Base-by-base conservation (phyloP, 2,113 vertebrate genomes). In the Ariopsis seemanni region DNA sequence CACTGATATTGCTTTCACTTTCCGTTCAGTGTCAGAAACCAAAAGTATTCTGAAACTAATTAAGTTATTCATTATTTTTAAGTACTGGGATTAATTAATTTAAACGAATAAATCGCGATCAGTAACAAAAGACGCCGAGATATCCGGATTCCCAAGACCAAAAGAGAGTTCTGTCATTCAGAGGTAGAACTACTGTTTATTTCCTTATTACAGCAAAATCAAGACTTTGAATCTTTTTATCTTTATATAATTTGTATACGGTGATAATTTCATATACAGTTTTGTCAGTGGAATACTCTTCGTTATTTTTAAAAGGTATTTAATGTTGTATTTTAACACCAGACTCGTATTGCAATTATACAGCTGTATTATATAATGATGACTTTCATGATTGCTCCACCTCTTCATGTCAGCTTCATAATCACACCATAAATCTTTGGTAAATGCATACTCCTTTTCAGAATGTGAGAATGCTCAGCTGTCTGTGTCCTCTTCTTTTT, bases 1-100 rank as follows among this genome's bases (percentile, higher is more conserved):
- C 2, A 42, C 34, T 42, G 55, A 63, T 67, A 69, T 52, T 57
- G 58, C 77, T 89, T 90, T 89, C 88, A 71, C 74, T 90, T 90
- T 89, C 42, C 5, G 27, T 89, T 87, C 30, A 6, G 22, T 0
- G 34, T 52, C 5, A 52, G 25, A 20, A 20, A 27, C 57, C 4
- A 50, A 4, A 4, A 17, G 0, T 80, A 6, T 80, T 20, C 15
- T 11, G 60, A 52, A 82, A 22, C 58, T 42, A n/a, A 22, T 50
- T 9, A 15, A 82, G 8, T 10, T 83, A 17, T 27, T 52, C 4
- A 27, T 18, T 11, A 1, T 8, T 80, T 58, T 57, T 9, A 55
- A 57, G 58, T 18, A 11, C 17, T 5, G 20, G 9, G 27, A 20
- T 20, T 34, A 55, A 18, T 81, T 60, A 2, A 60, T 42, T 58